Conservation (phyloP, 2,113 vertebrate species). For the Larimichthys polyactis region DNA sequence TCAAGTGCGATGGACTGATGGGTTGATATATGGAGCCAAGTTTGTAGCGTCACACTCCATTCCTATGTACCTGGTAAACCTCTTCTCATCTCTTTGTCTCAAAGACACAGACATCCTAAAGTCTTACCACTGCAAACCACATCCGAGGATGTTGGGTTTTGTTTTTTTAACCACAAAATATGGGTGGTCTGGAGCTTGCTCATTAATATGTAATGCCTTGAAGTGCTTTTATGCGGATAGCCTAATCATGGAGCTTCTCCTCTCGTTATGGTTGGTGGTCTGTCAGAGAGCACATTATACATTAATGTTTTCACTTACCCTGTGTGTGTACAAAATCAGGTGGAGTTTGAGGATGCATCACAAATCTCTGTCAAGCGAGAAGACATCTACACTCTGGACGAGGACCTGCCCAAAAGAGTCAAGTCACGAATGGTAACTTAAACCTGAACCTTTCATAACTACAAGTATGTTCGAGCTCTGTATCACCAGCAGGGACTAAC, state of each 20-base stretch:
- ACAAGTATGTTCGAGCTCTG: not conserved
- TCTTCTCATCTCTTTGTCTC: not conserved
- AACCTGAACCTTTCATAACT: not conserved
- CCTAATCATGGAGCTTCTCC: not conserved
- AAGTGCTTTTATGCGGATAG: not conserved
- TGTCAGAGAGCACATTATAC: not conserved
- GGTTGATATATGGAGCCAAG: slow-evolving; percentile 95
- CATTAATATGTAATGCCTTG: not conserved
- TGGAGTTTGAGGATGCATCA: slow-evolving; percentile 98
- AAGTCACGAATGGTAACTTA: slow-evolving; percentile 91
- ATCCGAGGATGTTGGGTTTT: not conserved
- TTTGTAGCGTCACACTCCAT: slow-evolving; percentile 94
- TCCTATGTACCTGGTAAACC: slow-evolving; percentile 95
- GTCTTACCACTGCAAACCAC: not conserved
- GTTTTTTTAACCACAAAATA: not conserved
- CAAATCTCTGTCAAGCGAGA: slow-evolving; percentile 94
- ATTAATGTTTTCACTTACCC: not conserved
- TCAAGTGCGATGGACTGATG: slow-evolving; percentile 97
- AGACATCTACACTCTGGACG: slow-evolving; percentile 94
- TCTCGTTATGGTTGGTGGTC: not conserved
- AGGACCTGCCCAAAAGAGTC: slow-evolving; percentile 96
- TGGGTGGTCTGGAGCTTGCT: not conserved
- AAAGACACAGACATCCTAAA: too few species aligned
- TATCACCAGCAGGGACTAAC: not conserved
- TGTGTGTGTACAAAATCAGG: slow-evolving; percentile 77